phyloP scores from a whole-genome alignment of 2,113 vertebrate species.

The Puntigrus tetrazona region DNA sequence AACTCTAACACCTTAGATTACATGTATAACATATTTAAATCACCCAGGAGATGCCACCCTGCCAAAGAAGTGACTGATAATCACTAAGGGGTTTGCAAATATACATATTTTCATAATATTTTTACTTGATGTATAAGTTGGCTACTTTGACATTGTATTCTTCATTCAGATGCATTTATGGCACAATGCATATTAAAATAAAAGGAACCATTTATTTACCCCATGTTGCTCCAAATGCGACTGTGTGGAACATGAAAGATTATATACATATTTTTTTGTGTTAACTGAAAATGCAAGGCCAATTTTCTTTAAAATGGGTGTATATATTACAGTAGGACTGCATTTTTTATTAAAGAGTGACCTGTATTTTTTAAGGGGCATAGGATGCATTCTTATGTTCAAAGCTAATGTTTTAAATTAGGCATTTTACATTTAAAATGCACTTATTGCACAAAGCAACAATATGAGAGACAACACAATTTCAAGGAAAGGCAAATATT shows the following conservation, averaged over 20 bases:
- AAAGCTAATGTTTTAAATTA: neutral
- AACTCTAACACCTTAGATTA: neutral
- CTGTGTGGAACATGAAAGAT: neutral
- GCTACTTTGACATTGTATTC: neutral
- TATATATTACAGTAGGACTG: neutral
- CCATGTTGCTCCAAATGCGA: neutral
- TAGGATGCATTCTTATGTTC: neutral
- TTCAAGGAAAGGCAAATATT: neutral
- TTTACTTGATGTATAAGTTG: neutral
- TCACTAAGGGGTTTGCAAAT: neutral
- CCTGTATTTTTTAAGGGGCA: neutral
- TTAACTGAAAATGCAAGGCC: too few relatives aligned
- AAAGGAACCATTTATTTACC: too few relatives aligned
- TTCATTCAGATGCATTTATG: neutral
- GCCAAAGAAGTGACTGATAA: neutral
- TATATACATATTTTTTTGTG: too few relatives aligned
- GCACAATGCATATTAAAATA: neutral
- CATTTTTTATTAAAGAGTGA: neutral
- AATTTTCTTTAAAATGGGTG: neutral
- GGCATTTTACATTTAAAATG: neutral
- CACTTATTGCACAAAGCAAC: neutral
- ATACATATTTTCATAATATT: neutral
- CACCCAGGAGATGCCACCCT: neutral
- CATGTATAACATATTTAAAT: neutral
- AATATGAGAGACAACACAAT: neutral